These are phyloP conservation scores for Spisula subtruncata DNA, from an alignment of 2,888 invertebrate genomes.

Conservation along the genomic window DNA sequence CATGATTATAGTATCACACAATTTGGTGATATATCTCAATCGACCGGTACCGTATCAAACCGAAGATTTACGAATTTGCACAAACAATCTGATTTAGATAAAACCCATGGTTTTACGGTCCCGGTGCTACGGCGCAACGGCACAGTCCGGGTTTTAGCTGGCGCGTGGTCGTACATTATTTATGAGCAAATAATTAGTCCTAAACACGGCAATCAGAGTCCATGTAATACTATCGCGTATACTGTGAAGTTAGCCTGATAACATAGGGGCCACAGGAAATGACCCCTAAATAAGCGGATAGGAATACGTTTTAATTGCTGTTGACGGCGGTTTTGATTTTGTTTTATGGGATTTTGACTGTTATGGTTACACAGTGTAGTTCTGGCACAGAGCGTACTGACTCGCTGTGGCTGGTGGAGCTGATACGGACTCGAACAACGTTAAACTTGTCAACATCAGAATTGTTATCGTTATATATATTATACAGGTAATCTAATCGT, in stretches of 20 bases:
- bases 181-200: neutral
- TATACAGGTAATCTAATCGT: no score
- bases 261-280: neutral
- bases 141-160: slow-evolving; percentile 24
- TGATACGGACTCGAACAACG: no score
- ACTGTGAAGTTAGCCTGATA: neutral
- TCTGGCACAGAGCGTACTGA: no score
- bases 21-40: slow-evolving; percentile 38
- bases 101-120: neutral
- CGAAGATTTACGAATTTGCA: slow-evolving; percentile 24
- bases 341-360: neutral
- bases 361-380: neutral
- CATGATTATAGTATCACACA: slow-evolving; percentile 41
- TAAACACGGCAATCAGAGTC: neutral
- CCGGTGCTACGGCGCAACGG: slow-evolving; percentile 26
- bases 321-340: neutral
- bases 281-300: slow-evolving; percentile 11
- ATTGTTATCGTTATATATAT: no score
- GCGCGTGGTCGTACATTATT: neutral
- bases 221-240: neutral
- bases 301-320: neutral
- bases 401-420: no score
- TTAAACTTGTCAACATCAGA: no score
- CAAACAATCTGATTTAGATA: slow-evolving; percentile 25
- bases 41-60: slow-evolving; percentile 3